phyloP scores from a whole-genome alignment of 1,140 invertebrate species.

The Maniola jurtina region DNA sequence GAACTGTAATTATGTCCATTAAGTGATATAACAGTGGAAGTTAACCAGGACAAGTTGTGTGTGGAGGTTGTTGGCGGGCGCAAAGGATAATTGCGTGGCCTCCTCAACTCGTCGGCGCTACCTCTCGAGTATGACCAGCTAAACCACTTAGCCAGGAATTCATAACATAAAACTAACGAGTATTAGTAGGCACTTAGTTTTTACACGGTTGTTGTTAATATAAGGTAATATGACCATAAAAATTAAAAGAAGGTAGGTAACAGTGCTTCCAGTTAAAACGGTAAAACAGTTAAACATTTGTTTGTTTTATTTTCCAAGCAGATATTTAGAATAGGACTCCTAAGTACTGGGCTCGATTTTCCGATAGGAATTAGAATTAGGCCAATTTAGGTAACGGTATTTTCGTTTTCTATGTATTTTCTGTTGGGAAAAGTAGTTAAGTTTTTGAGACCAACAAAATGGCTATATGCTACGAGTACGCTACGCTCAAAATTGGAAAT shows the following conservation, averaged over 20 bases:
- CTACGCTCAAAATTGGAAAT: too few species aligned
- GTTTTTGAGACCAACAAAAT: too few species aligned
- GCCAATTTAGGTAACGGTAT: too few species aligned
- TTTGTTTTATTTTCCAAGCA: too few species aligned
- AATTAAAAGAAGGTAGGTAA: conserved; percentile 23
- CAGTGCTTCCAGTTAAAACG: not conserved
- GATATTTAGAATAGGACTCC: too few species aligned
- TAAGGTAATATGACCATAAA: conserved; percentile 23
- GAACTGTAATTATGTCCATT: conserved; percentile 46
- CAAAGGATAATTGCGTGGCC: conserved; percentile 18
- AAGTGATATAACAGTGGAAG: conserved; percentile 40
- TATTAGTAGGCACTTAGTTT: conserved; percentile 41
- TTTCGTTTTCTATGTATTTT: too few species aligned
- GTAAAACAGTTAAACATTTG: too few species aligned
- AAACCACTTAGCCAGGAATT: conserved; percentile 47
- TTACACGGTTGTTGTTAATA: conserved; percentile 31
- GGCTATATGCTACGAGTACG: too few species aligned
- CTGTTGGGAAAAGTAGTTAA: too few species aligned
- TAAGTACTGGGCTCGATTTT: too few species aligned
- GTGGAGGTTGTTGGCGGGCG: conserved; percentile 13
- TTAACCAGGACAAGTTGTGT: conserved; percentile 39
- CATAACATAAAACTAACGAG: conserved; percentile 43
- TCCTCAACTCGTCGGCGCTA: conserved; percentile 33
- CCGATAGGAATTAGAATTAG: too few species aligned
- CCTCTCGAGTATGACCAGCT: conserved; percentile 42